These are phyloP conservation scores for Dolichallabes microphthalmus DNA, from an alignment of 2,113 vertebrate species.

Conservation along the genomic window DNA sequence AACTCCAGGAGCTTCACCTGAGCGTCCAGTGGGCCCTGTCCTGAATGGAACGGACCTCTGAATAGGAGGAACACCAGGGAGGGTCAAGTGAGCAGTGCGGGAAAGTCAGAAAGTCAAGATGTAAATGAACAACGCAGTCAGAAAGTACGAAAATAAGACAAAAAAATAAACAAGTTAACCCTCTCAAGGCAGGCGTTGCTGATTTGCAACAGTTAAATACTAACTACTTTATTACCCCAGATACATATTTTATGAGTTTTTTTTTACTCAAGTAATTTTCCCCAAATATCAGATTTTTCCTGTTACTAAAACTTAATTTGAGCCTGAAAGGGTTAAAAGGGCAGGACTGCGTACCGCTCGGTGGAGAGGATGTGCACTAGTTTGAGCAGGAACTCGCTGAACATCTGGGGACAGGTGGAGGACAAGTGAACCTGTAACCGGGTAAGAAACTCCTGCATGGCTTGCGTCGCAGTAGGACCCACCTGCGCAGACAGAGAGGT, in stretches of 20 bases:
- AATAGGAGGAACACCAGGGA: background rate
- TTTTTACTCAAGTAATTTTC: too few species aligned
- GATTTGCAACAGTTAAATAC: too few species aligned
- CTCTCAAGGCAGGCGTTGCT: too few species aligned
- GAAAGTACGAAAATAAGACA: background rate
- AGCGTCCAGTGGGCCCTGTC: conserved; percentile 93
- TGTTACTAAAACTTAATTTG: too few species aligned
- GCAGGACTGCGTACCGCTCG: conserved; percentile 81
- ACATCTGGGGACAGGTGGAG: conserved; percentile 94
- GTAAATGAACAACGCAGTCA: background rate
- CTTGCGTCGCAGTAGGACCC: conserved; percentile 97
- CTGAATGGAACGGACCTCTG: conserved; percentile 94
- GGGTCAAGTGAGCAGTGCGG: background rate
- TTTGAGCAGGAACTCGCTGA: conserved; percentile 97
- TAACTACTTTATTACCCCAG: too few species aligned
- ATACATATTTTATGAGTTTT: too few species aligned
- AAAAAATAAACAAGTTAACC: too few species aligned
- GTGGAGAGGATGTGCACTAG: conserved; percentile 96
- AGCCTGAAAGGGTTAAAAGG: too few species aligned
- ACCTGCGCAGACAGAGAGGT: conserved; percentile 68
- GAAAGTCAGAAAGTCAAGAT: background rate
- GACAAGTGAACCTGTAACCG: conserved; percentile 96
- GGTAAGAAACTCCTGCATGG: conserved; percentile 97
- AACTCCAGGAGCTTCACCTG: conserved; percentile 98
- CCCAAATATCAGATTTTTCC: too few species aligned